Evolutionary conservation across 1,140 invertebrate genomes (phyloP), one percentile per base, ranked within the genome.

Genomic region (Varroa destructor): DNA sequence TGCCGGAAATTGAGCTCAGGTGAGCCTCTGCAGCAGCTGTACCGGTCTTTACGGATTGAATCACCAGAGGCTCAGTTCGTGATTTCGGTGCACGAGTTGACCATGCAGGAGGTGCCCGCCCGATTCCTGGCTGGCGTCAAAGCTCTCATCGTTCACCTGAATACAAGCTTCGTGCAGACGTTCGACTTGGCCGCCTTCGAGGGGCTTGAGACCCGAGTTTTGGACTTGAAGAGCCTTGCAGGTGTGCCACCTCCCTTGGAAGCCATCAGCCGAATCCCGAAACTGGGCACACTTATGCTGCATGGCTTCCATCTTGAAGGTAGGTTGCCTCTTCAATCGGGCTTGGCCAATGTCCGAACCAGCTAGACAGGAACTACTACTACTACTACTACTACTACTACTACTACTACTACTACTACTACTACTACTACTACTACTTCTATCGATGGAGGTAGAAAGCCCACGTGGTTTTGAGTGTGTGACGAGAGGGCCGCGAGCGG

Each of bases 231-330:
- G 36, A 67, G 40, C 10, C 40, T 43, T 37, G 46, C 61, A n/a
- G 40, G 12, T 12, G 61, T 67, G 40, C 40, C 36, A 14, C 61
- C 61, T 40, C 61, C 61, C 40, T 40, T 67, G 12, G 61, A 46
- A 43, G 61, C 61, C 14, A 67, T 67, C 61, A 67, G 46, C 12
- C 40, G 46, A 40, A 67, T 67, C 37, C 61, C 61, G 12, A 67
- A 67, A 12, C 61, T 67, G 61, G 61, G 61, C 40, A 36, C 61
- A 40, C 46, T 67, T 12, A 67, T 67, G 61, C 61, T 67, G 12
- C 61, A 67, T 67, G 61, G 61, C 40, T 67, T 43, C 61, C 40
- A 67, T 14, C 40, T 67, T 40, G 61, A 40, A 67, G 61, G 61
- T 67, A 67, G 61, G 61, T 67, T 40, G 61, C 61, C 12, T 67